These are phyloP conservation scores for Branchipolynoe longqiensis DNA, from an alignment of 2,888 invertebrate genomes.

Conservation along the genomic window DNA sequence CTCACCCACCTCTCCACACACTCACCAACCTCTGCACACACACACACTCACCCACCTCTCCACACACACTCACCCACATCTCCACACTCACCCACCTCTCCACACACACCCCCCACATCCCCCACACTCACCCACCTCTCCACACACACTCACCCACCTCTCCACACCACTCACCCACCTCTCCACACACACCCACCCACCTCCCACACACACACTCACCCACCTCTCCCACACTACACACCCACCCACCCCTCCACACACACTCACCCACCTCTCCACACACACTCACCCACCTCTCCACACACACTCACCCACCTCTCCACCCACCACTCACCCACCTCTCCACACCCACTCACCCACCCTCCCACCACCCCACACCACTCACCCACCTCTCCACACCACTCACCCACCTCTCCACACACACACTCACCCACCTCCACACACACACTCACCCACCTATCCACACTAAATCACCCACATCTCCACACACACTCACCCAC, in stretches of 20 bases:
- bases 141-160: not conserved
- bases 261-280: not conserved
- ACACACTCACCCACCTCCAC: not conserved
- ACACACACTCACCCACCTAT: not conserved
- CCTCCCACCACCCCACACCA: not conserved
- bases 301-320: not conserved
- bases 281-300: not conserved
- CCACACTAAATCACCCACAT: too few species aligned
- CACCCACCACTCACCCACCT: not conserved
- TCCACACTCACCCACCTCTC: not conserved
- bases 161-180: not conserved
- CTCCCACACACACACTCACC: not conserved
- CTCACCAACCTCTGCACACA: not conserved
- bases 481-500: too few species aligned
- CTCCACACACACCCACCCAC: not conserved
- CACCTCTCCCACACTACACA: not conserved
- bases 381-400: not conserved
- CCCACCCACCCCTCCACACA: not conserved
- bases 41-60: not conserved
- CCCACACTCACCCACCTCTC: not conserved
- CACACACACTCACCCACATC: not conserved
- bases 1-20: not conserved
- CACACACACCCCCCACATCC: not conserved
- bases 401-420: not conserved
- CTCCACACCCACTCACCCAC: not conserved